A percentile compares a stretch with the other conserved stretches of the same genome.
phyloP scores from a whole-genome alignment of 2,888 invertebrate genomes.

The Stenolophus ochropezus region DNA sequence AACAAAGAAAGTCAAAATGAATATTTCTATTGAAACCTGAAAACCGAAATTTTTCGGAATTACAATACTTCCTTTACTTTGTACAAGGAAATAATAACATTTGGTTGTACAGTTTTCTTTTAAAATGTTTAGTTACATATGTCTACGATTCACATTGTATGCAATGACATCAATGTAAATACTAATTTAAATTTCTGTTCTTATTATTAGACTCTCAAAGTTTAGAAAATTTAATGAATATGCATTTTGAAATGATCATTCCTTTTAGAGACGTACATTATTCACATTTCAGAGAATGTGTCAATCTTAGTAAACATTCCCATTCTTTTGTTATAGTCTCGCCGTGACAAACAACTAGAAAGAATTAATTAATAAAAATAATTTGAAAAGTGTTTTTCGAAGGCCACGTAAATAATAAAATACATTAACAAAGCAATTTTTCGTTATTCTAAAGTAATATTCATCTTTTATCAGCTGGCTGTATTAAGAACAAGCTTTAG shows the following conservation, averaged over 20 bases:
- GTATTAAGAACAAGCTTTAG: conserved; percentile 27
- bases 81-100: too few relatives aligned
- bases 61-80: too few relatives aligned
- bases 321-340: neutral
- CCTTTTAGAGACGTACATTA: neutral
- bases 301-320: neutral
- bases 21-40: too few relatives aligned
- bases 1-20: too few relatives aligned
- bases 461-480: conserved; percentile 24
- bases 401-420: conserved; percentile 26
- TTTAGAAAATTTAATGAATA: neutral
- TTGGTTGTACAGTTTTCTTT: too few relatives aligned
- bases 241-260: neutral
- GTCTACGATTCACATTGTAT: too few relatives aligned
- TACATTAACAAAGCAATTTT: conserved; percentile 29
- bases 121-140: too few relatives aligned
- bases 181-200: too few relatives aligned
- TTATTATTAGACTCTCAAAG: too few relatives aligned
- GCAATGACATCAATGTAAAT: too few relatives aligned
- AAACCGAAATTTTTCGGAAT: too few relatives aligned
- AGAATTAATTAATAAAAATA: conserved; percentile 28
- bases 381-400: conserved; percentile 26
- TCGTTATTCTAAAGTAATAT: conserved; percentile 15
- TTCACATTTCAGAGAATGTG: neutral
- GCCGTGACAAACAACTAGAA: conserved; percentile 3